Conservation (phyloP, 2,888 invertebrate genomes). For the Metallyticus violacea region DNA sequence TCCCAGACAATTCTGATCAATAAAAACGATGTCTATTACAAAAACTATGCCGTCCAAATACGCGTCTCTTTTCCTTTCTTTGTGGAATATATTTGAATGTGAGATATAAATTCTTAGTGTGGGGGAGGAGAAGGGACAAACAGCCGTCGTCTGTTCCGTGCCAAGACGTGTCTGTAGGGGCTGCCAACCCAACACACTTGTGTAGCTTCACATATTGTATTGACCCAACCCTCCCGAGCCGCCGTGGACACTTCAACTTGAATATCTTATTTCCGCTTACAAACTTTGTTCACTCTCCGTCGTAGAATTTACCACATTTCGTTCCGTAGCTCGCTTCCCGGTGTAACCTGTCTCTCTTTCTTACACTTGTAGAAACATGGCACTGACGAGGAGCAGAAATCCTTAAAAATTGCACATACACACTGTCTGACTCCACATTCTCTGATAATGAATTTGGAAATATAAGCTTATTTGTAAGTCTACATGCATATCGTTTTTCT, state of each 20-base stretch:
- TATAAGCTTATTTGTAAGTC: too few species aligned
- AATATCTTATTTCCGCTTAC: neutral
- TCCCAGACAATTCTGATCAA: neutral
- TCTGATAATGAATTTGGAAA: too few species aligned
- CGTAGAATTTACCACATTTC: neutral
- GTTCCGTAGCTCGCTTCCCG: neutral
- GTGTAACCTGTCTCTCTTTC: neutral
- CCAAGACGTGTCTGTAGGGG: neutral
- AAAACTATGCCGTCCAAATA: neutral
- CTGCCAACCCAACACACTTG: neutral
- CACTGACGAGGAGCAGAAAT: too few species aligned
- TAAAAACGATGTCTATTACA: neutral
- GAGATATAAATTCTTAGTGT: neutral
- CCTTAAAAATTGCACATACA: too few species aligned
- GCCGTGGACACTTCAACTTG: neutral
- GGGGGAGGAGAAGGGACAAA: too few species aligned
- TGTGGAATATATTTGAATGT: neutral
- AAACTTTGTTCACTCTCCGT: neutral
- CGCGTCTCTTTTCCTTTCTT: neutral
- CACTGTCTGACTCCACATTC: too few species aligned
- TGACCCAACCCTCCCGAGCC: neutral
- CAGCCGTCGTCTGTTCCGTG: neutral
- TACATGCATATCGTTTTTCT: too few species aligned
- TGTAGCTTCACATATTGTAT: neutral
- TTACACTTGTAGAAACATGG: too few species aligned